Percentiles rank a stretch among this genome's conserved stretches.
Conservation (phyloP, 2,888 invertebrate genomes). For the Branchinecta sandiegonensis region DNA sequence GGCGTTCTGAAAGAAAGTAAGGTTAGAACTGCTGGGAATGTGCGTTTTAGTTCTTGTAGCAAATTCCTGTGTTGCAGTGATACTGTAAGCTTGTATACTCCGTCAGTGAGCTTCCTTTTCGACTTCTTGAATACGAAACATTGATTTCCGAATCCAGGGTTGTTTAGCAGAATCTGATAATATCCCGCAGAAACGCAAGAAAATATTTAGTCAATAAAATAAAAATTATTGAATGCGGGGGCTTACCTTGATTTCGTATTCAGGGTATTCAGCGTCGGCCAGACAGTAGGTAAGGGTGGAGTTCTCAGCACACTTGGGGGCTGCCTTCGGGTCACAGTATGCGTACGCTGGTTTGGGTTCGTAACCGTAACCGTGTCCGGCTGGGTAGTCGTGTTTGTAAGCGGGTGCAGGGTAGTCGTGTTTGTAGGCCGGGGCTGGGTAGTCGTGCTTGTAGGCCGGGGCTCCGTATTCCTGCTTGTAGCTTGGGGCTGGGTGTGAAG, state of each 20-base stretch:
- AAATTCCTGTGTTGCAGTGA: too few species aligned
- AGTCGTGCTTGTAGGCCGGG: slow-evolving; percentile 16
- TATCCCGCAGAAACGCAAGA: too few species aligned
- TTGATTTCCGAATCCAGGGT: too few species aligned
- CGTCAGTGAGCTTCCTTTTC: too few species aligned
- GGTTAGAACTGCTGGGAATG: too few species aligned
- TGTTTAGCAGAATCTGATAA: too few species aligned
- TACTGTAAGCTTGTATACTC: too few species aligned
- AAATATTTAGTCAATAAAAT: too few species aligned
- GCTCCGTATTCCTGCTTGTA: slow-evolving; percentile 17
- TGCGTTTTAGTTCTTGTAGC: too few species aligned
- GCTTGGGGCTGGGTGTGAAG: neutral
- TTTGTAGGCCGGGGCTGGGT: slow-evolving; percentile 17
- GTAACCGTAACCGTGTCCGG: neutral
- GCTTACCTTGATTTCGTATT: slow-evolving; percentile 28
- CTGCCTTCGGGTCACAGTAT: slow-evolving; percentile 28
- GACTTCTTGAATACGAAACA: too few species aligned
- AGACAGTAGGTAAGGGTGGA: slow-evolving; percentile 27
- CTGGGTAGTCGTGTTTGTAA: slow-evolving; percentile 17
- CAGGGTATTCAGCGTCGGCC: slow-evolving; percentile 29
- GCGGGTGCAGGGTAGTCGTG: slow-evolving; percentile 20
- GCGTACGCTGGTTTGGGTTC: slow-evolving; percentile 22
- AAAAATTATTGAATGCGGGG: neutral
- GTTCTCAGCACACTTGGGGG: slow-evolving; percentile 28
- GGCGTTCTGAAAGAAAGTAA: slow-evolving; percentile 24